Percentiles rank a stretch among this genome's conserved stretches.
phyloP scores from a whole-genome alignment of 2,888 invertebrate genomes.

The Ectemnius continuus region DNA sequence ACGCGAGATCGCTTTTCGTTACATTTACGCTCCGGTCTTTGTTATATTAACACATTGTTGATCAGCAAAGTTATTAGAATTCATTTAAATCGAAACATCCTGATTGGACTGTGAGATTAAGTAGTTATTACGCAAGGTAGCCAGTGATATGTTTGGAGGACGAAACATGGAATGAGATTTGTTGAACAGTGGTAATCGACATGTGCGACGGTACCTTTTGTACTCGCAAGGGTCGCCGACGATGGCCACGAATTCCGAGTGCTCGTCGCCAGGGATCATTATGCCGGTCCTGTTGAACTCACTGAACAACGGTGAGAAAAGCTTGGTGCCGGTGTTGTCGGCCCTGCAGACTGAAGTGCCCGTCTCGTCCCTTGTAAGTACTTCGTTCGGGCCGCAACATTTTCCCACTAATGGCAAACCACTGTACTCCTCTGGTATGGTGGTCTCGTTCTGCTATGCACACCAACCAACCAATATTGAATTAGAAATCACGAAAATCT shows the following conservation, averaged over 20 bases:
- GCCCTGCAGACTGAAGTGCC: slow-evolving; percentile 47
- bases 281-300: slow-evolving; percentile 80
- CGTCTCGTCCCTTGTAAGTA: slow-evolving; percentile 54
- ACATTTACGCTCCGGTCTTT: too few relatives aligned
- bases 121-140: too few relatives aligned
- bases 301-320: slow-evolving; percentile 80
- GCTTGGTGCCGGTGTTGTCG: slow-evolving; percentile 64
- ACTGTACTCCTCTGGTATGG: slow-evolving; percentile 48
- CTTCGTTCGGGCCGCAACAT: slow-evolving; percentile 67
- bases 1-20: too few relatives aligned
- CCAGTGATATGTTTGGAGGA: too few relatives aligned
- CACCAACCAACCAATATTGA: too few relatives aligned
- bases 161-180: background rate
- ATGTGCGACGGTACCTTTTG: slow-evolving; percentile 77
- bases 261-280: slow-evolving; percentile 74
- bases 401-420: slow-evolving; percentile 68
- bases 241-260: slow-evolving; percentile 80
- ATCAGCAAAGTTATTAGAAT: too few relatives aligned
- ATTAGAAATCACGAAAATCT: too few relatives aligned
- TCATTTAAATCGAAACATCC: too few relatives aligned
- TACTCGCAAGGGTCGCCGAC: slow-evolving; percentile 81
- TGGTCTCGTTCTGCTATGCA: slow-evolving; percentile 62
- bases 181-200: background rate
- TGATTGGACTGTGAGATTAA: too few relatives aligned
- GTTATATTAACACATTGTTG: too few relatives aligned